Base-by-base conservation (phyloP, 2,797 vertebrate genomes). In the Poecile montanus region DNA sequence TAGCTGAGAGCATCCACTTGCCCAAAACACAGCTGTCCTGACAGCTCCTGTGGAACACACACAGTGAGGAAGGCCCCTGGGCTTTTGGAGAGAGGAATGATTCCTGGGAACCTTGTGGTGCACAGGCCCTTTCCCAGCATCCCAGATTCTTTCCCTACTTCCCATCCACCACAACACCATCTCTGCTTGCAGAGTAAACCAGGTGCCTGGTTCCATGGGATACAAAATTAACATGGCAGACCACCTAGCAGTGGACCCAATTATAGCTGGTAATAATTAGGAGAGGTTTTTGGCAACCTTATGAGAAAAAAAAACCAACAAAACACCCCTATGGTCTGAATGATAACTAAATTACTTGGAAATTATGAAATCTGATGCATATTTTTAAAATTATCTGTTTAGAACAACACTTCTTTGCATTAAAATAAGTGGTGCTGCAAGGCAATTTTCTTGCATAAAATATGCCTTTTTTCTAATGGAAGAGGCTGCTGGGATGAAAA, bases 401-500 rank as follows among this genome's bases (percentile, higher is more conserved):
- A 60, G 26, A 77, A 19, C 6, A 50, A 44, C 9, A 38, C 2
- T 50, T 23, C 17, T 47, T 85, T 44, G 18, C 22, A 19, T 54
- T 21, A 42, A 80, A 91, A 79, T 44, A 18, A 57, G 13, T 0
- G 2, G 11, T 29, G n/a, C 8, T 75, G 17, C 16, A 47, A 77
- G 68, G 13, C 6, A 16, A 20, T 45, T 71, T 87, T 56, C 30
- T 84, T 65, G 6, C 26, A 26, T 2, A 2, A 48, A 75, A 60
- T 23, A 16, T 1, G 1, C 5, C 15, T 25, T n/a, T 50, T 34
- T 70, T 71, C 72, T 58, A 51, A 45, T 10, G 22, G 7, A 7
- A 23, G 5, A 62, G 27, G 13, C 6, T 65, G 5, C 40, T 62
- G 19, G 79, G 90, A 85, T 94, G 83, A 91, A 96, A 96, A 97